Percentiles rank a stretch among this genome's conserved stretches.
Conservation (phyloP, 92 coral and sea anemone species). For the Epizoanthus rinbou region DNA sequence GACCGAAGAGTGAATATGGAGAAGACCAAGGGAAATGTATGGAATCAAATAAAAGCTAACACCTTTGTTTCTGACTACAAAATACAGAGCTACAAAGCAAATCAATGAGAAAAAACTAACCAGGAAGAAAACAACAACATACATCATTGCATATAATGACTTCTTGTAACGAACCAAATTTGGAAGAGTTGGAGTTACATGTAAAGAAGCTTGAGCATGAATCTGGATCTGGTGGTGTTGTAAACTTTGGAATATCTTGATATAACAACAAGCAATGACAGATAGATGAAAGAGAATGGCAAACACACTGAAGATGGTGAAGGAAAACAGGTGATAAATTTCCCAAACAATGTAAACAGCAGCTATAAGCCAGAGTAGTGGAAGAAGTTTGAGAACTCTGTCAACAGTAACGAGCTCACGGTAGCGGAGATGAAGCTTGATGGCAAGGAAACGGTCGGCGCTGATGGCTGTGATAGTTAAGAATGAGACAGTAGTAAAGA, state of each 20-base stretch:
- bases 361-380: not conserved
- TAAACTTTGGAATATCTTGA: not conserved
- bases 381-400: not conserved
- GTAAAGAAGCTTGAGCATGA: not conserved
- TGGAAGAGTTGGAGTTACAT: not conserved
- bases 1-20: slow-evolving; percentile 8
- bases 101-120: not conserved
- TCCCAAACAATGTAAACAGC: not conserved
- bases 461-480: not conserved
- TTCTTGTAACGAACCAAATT: slow-evolving; percentile 8
- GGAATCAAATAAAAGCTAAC: not conserved
- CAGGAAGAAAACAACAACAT: not conserved
- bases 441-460: slow-evolving; percentile 15
- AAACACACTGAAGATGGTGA: not conserved
- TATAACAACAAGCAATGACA: not conserved
- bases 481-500: not conserved
- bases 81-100: not conserved
- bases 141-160: not conserved
- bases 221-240: slow-evolving; percentile 17
- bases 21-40: not conserved
- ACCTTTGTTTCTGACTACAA: not conserved
- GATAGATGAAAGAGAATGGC: not conserved
- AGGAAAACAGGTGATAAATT: not conserved
- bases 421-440: slow-evolving; percentile 18
- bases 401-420: not conserved